Conservation (phyloP, 2,888 invertebrate genomes). For the Nephrotoma appendiculata region DNA sequence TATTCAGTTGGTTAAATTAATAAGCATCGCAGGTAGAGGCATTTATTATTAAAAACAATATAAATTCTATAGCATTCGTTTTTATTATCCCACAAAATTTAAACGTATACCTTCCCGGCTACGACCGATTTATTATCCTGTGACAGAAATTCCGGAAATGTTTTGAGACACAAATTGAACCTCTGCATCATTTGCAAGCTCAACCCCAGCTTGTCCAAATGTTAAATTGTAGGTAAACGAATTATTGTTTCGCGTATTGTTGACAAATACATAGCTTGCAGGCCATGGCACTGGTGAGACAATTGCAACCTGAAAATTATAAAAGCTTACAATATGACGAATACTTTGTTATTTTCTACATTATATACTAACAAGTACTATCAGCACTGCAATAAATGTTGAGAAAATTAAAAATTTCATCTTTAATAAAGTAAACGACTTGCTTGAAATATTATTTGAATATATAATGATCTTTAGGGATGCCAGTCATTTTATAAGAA, state of each 20-base stretch:
- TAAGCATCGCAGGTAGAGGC: no score
- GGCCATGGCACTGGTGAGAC: not conserved
- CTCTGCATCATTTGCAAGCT: not conserved
- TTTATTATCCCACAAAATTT: no score
- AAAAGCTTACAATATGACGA: not conserved
- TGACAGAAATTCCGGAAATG: not conserved
- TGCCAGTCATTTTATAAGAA: not conserved
- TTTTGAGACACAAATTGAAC: not conserved
- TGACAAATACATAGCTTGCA: not conserved
- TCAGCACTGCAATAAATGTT: not conserved
- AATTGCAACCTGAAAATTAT: not conserved
- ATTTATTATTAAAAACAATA: no score
- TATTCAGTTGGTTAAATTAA: no score
- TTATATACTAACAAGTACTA: not conserved
- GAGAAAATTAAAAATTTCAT: not conserved
- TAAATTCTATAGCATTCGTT: no score
- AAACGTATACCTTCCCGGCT: no score
- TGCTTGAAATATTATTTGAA: no score
- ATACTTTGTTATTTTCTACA: not conserved
- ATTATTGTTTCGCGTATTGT: not conserved
- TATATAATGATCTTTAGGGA: no score
- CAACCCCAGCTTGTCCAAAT: not conserved
- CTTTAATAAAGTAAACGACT: not conserved
- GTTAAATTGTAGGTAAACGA: not conserved
- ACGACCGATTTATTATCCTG: not conserved